Evolutionary conservation across 2,797 vertebrate species (phyloP).

Genomic region (Dicrostonyx torquatus): DNA sequence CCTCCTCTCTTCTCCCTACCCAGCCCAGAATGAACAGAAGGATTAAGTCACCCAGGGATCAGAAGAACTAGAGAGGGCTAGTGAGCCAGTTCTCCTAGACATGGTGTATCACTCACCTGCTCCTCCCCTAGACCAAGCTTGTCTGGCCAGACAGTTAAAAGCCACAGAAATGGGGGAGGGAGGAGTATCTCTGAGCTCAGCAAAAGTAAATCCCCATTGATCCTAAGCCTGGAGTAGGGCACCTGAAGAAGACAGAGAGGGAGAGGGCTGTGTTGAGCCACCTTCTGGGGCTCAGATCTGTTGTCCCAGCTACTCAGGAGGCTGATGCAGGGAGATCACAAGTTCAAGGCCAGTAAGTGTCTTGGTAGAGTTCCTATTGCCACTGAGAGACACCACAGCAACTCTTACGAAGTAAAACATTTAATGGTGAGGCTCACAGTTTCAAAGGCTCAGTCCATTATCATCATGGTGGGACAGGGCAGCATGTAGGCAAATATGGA

Average conservation of each 20-base stretch:
- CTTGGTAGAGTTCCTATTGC: not conserved
- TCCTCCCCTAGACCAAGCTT: not conserved
- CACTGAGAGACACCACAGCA: not conserved
- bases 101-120: constrained; percentile 2
- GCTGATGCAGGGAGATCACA: not conserved
- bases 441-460: not conserved
- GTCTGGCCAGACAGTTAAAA: constrained; percentile 23
- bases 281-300: not conserved
- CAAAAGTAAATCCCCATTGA: constrained; percentile 65
- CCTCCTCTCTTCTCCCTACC: not conserved
- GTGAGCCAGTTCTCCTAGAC: not conserved
- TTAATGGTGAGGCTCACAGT: not conserved
- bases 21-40: not conserved
- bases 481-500: not conserved
- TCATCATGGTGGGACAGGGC: not conserved
- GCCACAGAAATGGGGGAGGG: not conserved
- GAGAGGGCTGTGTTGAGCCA: constrained; percentile 24
- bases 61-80: not conserved
- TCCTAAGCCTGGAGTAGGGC: constrained; percentile 7
- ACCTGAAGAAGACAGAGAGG: constrained; percentile 13
- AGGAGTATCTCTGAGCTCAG: constrained; percentile 28
- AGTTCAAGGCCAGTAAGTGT: not conserved
- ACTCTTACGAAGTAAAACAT: not conserved
- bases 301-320: not conserved
- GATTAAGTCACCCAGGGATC: not conserved